Evolutionary conservation across 1,140 invertebrate species (phyloP), one percentile per base, ranked within the genome.

Genomic region (Zaprionus davidi): DNA sequence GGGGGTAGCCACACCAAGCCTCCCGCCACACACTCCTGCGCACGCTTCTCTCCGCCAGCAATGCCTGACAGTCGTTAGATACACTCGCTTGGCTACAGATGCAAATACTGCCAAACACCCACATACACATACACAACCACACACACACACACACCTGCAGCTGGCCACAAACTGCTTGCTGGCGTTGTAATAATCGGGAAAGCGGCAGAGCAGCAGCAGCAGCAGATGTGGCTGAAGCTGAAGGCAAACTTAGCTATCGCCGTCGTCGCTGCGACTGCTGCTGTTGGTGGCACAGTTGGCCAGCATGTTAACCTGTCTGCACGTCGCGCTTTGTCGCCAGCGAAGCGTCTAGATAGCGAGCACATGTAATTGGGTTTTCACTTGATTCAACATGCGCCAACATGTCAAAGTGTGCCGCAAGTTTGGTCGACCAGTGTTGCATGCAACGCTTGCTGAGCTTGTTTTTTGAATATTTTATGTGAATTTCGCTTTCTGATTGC

Each of bases 341-440:
- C 75, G 49, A 79, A 76, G 66, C 80, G 65, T 62, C 79, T 71
- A 87, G 84, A 77, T 83, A 74, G 68, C 28, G 34, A 59, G 79
- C 73, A 87, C 81, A 81, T 88, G 83, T 88, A 87, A 87, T 83
- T 87, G 83, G 80, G 77, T 88, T 87, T 88, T 83, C 83, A 83
- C 84, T 80, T 87, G 84, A 87, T 83, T 87, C 80, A 82, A 86
- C 79, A 82, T 87, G 83, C 80, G 84, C 62, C 76, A 87, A 86
- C 77, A 80, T 86, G 83, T 86, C 83, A 83, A 87, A 88, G 83
- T 74, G 58, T 79, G 57, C 80, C 84, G 72, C 77, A 83, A 83
- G 77, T 75, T 78, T 71, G 65, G 49, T 71, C 55, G 53, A 76
- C 76, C 64, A 51, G 22, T 49, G 38, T 57, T 13, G 36, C 38